Evolutionary conservation across 2,888 invertebrate species (phyloP), one percentile per base, ranked within the genome.

Genomic region (Agrypnus murinus): DNA sequence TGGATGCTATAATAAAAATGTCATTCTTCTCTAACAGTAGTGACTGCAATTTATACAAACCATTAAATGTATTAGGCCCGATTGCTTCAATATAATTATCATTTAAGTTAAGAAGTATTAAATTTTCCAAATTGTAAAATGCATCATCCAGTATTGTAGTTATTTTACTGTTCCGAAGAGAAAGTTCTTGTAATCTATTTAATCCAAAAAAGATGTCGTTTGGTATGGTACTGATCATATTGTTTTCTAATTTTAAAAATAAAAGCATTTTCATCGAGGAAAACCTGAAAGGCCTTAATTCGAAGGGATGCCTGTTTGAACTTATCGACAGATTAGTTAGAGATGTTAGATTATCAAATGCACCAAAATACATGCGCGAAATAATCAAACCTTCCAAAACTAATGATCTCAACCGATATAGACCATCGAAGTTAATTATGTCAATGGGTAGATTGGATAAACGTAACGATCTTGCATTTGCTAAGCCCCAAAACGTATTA

Each of bases 381-480:
- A n/a, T n/a, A n/a, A n/a, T n/a, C n/a, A 0, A 67, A 25, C 6
- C 31, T 19, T 0, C 8, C 15, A 32, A 77, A 63, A 4, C n/a
- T 38, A 68, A 74, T 75, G 34, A 73, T 73, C 8, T 38, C 10
- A 77, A 69, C 1, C 67, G 53, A 7, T 25, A 38, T 43, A 77
- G 75, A 15, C 64, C 67, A 7, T 19, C 32, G 1, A 0, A n/a
- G 0, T 31, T 19, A n/a, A 68, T 45, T 2, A 2, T 17, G 4
- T 17, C 1, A 8, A 45, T 15, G 6, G 5, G 1, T 45, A 9
- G 2, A 5, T 45, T 17, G 2, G 9, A 9, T 1, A 50, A 12
- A 38, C n/a, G 0, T 1, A 36, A 14, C 36, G 10, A 10, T 55
- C 14, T 17, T n/a, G 36, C 10, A 14, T 10, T 64, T 55, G 25